Conservation (phyloP, 2,797 vertebrate genomes). For the Esox lucius region DNA sequence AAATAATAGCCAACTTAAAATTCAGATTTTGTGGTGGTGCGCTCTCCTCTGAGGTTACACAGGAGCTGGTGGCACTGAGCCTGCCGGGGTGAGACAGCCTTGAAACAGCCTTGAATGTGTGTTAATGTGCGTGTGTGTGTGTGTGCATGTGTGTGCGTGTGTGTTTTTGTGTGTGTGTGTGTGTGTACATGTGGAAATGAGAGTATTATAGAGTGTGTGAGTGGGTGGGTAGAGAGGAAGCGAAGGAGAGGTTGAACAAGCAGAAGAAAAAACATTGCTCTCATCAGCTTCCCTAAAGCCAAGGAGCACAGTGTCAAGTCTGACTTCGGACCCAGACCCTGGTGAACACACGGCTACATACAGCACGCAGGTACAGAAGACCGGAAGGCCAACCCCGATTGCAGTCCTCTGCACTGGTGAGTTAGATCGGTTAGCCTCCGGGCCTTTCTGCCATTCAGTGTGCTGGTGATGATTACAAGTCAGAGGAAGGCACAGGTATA, state of each 20-base stretch:
- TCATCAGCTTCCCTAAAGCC: conserved; percentile 12
- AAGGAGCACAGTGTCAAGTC: conserved; percentile 13
- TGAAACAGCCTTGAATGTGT: conserved; percentile 51
- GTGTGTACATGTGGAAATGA: conserved; percentile 9
- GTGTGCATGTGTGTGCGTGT: conserved; percentile 37
- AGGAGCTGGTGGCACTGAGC: conserved; percentile 51
- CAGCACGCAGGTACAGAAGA: conserved; percentile 38
- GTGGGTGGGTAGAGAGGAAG: conserved; percentile 29
- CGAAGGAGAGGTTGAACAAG: conserved; percentile 27
- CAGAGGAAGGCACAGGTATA: background rate
- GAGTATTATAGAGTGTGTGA: conserved; percentile 9
- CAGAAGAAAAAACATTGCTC: background rate
- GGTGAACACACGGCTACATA: conserved; percentile 31
- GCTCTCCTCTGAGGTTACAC: background rate
- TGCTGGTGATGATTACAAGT: background rate
- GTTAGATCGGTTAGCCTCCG: background rate
- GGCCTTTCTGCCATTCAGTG: background rate
- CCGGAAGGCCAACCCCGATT: background rate
- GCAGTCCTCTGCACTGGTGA: background rate
- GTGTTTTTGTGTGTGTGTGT: background rate
- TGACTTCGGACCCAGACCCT: background rate
- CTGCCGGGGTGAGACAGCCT: conserved; percentile 61
- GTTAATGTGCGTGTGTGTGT: conserved; percentile 44
- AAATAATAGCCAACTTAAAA: background rate
- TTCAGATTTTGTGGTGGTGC: background rate